Base-by-base conservation (phyloP, 2,797 vertebrate species). In the Pangasius mekongensis region DNA sequence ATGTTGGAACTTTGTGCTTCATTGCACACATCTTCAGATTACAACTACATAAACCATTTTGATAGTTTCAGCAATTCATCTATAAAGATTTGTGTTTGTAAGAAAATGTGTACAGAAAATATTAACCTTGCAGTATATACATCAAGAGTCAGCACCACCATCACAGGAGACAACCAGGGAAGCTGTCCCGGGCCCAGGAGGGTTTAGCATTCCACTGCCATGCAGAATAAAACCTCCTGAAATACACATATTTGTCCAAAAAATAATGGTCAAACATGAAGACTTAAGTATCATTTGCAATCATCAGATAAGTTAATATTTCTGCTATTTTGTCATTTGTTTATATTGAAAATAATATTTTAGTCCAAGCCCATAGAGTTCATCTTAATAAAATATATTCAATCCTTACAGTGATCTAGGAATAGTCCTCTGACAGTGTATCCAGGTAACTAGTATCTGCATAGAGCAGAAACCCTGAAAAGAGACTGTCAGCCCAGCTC, bases 391-490 rank as follows among this genome's bases (percentile, higher is more conserved):
- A 85, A 76, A 83, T 58, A 18, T 3, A 14, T 56, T 80, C 22
- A 58, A 24, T 67, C 64, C n/a, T 83, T 73, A 16, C 13, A 11
- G 49, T 39, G 30, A 80, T 87, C 80, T 94, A 96, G 39, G 91
- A 74, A 13, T 96, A 96, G 47, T 98, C 98, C 76, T 98, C 97
- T 1, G 97, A 96, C 89, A 99, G 94, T 82, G 96, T 90, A 49
- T 99, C 98, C 74, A 99, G 95, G 90, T 99, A 99, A 94, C 97
- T 96, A 24, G 97, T 97, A 92, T 99, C 98, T 24, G 98, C 97
- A 0, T 99, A 99, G n/a, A 99, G 94, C 22, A 99, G 97, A 92
- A 99, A 99, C 66, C 99, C 99, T 0, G 98, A 99, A 94, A 99
- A 99, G 88, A 99, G 94, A 91, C 98, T 99, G 93, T 99, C 99